A percentile compares a stretch with the other conserved stretches of the same genome.
phyloP scores from a whole-genome alignment of 2,888 invertebrate genomes.

The Synergus gifuensis region DNA sequence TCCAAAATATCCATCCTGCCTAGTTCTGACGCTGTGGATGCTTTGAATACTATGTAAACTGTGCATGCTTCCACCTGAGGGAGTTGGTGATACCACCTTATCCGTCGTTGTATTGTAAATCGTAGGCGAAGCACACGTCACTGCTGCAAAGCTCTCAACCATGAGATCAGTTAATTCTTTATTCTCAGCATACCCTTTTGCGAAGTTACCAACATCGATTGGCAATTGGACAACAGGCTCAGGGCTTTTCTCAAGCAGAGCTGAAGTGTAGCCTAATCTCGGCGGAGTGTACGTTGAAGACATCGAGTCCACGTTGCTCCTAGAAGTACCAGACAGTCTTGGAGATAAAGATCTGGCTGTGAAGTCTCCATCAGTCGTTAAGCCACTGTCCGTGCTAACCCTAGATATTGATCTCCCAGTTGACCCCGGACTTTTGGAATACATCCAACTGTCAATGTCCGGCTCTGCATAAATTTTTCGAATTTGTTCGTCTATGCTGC shows the following conservation, averaged over 20 bases:
- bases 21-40: conserved; percentile 79
- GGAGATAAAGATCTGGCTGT: conserved; percentile 74
- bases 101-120: conserved; percentile 79
- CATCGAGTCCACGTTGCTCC: conserved; percentile 71
- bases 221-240: conserved; percentile 77
- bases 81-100: conserved; percentile 82
- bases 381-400: conserved; percentile 80
- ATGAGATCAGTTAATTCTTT: conserved; percentile 78
- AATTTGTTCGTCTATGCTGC: conserved; percentile 85
- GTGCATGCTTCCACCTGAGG: conserved; percentile 80
- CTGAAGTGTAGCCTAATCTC: conserved; percentile 83
- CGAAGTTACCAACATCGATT: conserved; percentile 81
- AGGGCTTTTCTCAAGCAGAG: conserved; percentile 80
- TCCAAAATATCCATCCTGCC: conserved; percentile 82
- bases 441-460: conserved; percentile 84
- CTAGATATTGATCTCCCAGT: conserved; percentile 74
- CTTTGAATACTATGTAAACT: conserved; percentile 70
- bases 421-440: conserved; percentile 82
- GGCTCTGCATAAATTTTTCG: conserved; percentile 84
- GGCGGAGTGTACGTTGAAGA: conserved; percentile 71
- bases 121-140: conserved; percentile 79
- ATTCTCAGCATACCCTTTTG: conserved; percentile 79
- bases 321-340: conserved; percentile 71
- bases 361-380: conserved; percentile 82
- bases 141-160: conserved; percentile 79